Evolutionary conservation across 2,113 vertebrate genomes (phyloP), one percentile per base, ranked within the genome.

Genomic region (Vulpes ferrilata): DNA sequence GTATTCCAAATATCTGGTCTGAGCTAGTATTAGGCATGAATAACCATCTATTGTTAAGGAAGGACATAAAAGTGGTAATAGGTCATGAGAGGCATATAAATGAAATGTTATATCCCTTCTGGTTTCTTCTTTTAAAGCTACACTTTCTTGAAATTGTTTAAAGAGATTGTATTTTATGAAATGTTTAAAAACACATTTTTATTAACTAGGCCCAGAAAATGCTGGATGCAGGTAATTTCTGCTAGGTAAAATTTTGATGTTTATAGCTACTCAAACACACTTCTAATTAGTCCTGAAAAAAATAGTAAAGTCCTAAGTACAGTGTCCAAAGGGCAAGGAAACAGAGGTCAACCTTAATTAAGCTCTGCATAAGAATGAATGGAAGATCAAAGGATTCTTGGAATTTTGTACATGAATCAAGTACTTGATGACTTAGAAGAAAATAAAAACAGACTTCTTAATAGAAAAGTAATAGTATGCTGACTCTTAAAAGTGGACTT

Each of bases 221-320:
- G 59, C 20, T 88, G 53, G 94, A 51, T 69, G 7, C n/a, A 93
- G 71, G 51, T 90, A 65, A 60, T 85, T 95, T 86, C 30, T 94
- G 43, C n/a, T 43, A 82, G 59, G 32, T 3, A 87, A 90, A 80
- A 22, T n/a, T 86, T 95, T 80, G 4, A 11, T 71, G 87, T 91
- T 96, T 86, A 85, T 89, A 84, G 2, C 2, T 90, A 69, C 51
- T 95, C 59, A 95, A 85, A 43, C 67, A 96, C 89, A 7, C 67
- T 90, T 71, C 86, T 62, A 88, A 91, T 65, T 32, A 86, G 43
- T 90, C 73, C 62, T 57, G 10, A 89, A 88, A 81, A 90, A 90
- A 80, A 65, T 59, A 65, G 20, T 76, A 94, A 67, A 78, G 59
- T 95, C 48, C 53, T 94, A 78, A 85, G 71, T 12, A 60, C 9